Evolutionary conservation across 2,888 invertebrate species (phyloP), one percentile per base, ranked within the genome.

Genomic region (Drosophila incognita): DNA sequence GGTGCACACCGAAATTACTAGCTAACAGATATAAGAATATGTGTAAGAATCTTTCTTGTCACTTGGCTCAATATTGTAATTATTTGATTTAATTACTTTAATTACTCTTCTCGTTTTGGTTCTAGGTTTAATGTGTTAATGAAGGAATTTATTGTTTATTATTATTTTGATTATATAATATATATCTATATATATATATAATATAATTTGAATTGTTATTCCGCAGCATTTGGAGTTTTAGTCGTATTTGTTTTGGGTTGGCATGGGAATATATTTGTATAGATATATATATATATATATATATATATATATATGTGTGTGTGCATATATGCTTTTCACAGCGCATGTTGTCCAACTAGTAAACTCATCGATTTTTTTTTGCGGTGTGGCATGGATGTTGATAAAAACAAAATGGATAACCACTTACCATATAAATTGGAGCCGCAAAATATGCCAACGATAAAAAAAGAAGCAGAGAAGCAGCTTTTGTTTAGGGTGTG

Each of bases 401-500:
- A 74, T 82, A 79, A 79, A 79, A 79, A 78, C 79, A 79, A 76
- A 79, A 79, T 79, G 78, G 79, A 79, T 79, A 79, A 69, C 84
- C 84, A 82, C 82, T 83, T 83, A 87, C 87, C 83, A 83, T 83
- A 83, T 83, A 83, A 87, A 87, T 87, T 87, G 82, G 80, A 87
- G 82, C 82, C 80, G 82, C 68, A 87, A 79, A 79, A 87, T 83
- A 83, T 83, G 83, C 83, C 82, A 87, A 65, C 87, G 77, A 77
- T 80, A 73, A 69, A 83, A 72, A 61, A 51, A 51, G n/a, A n/a
- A 35, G 36, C 42, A 21, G 38, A 48, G 59, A 51, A 74, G 58
- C 63, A 74, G 74, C 69, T 62, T 63, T 54, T 49, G 42, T 36
- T 31, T 38, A 29, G 59, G 53, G 59, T 57, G 60, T 63, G 18